Conservation (phyloP, 2,888 invertebrate species). For the Steinernema hermaphroditum region DNA sequence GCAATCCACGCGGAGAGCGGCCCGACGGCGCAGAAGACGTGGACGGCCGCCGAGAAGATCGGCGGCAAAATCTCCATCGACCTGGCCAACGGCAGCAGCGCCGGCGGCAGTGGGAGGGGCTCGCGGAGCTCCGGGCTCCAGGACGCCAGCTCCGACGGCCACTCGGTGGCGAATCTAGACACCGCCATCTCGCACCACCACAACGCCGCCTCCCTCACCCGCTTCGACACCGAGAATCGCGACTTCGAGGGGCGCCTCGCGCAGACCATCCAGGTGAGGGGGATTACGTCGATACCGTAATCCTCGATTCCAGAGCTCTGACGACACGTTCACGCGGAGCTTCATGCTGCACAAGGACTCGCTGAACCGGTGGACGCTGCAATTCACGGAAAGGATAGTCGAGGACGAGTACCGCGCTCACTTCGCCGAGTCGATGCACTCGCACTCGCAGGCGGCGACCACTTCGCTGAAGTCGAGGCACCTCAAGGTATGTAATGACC, state of each 20-base stretch:
- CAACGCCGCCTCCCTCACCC: constrained; percentile 63
- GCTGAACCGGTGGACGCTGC: constrained; percentile 79
- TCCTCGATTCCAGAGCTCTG: constrained; percentile 32
- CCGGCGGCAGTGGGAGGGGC: constrained; percentile 61
- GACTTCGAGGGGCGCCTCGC: constrained; percentile 65
- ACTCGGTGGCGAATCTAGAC: constrained; percentile 62
- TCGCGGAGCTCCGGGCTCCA: constrained; percentile 62
- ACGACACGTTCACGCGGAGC: constrained; percentile 50
- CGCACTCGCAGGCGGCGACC: constrained; percentile 35
- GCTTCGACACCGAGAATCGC: constrained; percentile 65
- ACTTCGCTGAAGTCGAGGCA: background rate
- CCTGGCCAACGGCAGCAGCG: constrained; percentile 56
- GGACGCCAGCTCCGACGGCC: constrained; percentile 61
- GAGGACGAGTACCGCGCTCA: constrained; percentile 65
- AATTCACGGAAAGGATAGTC: constrained; percentile 75
- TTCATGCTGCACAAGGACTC: constrained; percentile 58
- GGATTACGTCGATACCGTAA: background rate
- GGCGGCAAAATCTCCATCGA: constrained; percentile 53
- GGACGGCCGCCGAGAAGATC: constrained; percentile 43
- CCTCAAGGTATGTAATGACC: background rate
- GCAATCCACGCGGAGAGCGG: constrained; percentile 36
- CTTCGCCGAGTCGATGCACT: constrained; percentile 62
- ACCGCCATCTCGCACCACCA: constrained; percentile 66
- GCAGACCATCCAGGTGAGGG: constrained; percentile 52
- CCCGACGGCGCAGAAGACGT: constrained; percentile 12